Evolutionary conservation across 1,140 invertebrate species (phyloP).

Genomic region (Stenopsyche tienmushanensis): DNA sequence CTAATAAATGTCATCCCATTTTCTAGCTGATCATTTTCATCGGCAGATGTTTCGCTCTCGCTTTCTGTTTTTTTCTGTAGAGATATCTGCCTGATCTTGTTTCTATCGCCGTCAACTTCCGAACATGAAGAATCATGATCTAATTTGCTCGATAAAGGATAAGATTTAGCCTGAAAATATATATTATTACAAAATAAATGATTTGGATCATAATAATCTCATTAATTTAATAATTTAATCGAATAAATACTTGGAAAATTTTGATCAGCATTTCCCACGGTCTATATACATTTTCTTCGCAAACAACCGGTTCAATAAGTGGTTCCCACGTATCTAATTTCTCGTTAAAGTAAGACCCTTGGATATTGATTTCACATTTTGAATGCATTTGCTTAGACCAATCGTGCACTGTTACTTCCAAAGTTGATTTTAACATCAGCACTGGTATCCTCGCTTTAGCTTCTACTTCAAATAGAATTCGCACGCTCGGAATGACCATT

Average conservation of each 20-base stretch:
- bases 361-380: conserved; percentile 61
- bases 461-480: conserved; percentile 62
- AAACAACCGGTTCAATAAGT: conserved; percentile 70
- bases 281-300: conserved; percentile 66
- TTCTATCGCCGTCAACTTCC: conserved; percentile 45
- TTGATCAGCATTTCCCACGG: conserved; percentile 75
- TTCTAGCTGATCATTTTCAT: conserved; percentile 60
- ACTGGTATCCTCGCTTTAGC: conserved; percentile 52
- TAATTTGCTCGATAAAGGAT: conserved; percentile 61
- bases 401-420: conserved; percentile 63
- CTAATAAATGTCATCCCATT: conserved; percentile 61
- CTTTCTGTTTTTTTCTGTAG: conserved; percentile 48
- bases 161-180: conserved; percentile 60
- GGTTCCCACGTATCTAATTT: conserved; percentile 76
- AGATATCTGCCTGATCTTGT: conserved; percentile 40
- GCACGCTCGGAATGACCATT: conserved; percentile 56
- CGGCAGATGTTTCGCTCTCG: conserved; percentile 63
- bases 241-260: conserved; percentile 56
- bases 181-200: too few species aligned
- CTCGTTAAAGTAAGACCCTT: conserved; percentile 76
- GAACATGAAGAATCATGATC: conserved; percentile 47
- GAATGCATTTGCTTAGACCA: conserved; percentile 64
- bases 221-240: conserved; percentile 25
- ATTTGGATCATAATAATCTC: conserved; percentile 38
- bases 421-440: conserved; percentile 53